phyloP scores from a whole-genome alignment of 2,888 invertebrate species.

The Phyllotreta cruciferae region DNA sequence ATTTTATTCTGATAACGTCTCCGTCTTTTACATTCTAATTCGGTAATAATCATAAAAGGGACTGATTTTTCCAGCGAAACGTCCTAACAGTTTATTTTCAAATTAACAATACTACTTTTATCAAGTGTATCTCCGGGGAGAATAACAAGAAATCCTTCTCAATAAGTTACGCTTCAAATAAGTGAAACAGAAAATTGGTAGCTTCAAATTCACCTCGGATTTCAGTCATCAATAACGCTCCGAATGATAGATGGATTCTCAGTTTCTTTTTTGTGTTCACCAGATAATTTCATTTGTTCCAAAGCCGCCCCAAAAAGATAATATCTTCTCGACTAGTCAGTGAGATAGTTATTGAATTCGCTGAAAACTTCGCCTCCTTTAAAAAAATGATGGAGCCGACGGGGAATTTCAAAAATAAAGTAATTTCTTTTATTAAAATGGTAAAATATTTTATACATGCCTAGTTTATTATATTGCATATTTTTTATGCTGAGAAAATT shows the following conservation, averaged over 20 bases:
- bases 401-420: neutral
- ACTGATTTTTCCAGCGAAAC: too few relatives aligned
- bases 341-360: conserved; percentile 9
- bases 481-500: too few relatives aligned
- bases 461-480: too few relatives aligned
- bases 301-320: conserved; percentile 21
- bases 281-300: conserved; percentile 24
- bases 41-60: neutral
- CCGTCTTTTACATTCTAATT: neutral
- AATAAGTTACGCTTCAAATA: conserved; percentile 17
- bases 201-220: conserved; percentile 19
- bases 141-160: conserved; percentile 4
- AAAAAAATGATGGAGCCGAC: conserved; percentile 1
- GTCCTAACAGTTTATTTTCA: too few relatives aligned
- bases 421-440: too few relatives aligned
- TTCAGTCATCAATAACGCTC: conserved; percentile 20
- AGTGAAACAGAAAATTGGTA: conserved; percentile 21
- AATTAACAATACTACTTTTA: too few relatives aligned
- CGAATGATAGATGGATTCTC: conserved; percentile 22
- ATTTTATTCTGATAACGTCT: conserved; percentile 29
- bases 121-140: too few relatives aligned
- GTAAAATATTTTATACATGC: too few relatives aligned
- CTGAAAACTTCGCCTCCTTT: neutral
- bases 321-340: conserved; percentile 15
- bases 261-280: conserved; percentile 22